These are phyloP conservation scores for Danio tinwini DNA, from an alignment of 2,797 vertebrate species.

Conservation along the genomic window DNA sequence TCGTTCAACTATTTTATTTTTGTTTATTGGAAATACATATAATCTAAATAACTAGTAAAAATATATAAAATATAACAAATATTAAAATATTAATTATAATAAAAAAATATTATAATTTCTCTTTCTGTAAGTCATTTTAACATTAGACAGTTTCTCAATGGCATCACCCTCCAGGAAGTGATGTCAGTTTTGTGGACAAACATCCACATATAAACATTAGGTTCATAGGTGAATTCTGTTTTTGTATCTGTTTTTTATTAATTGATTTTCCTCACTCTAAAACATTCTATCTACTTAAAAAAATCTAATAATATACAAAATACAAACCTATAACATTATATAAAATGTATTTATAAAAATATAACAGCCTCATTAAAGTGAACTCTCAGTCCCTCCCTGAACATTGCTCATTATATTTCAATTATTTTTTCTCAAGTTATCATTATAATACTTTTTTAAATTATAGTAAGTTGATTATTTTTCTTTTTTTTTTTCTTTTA, in stretches of 20 bases:
- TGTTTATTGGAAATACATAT: not conserved
- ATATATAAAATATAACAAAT: too few relatives aligned
- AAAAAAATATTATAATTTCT: not conserved
- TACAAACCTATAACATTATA: not conserved
- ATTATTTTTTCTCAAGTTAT: not conserved
- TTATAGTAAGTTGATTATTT: not conserved
- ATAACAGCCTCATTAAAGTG: not conserved
- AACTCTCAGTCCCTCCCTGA: too few relatives aligned
- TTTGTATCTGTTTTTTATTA: too few relatives aligned
- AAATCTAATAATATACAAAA: too few relatives aligned
- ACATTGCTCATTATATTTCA: too few relatives aligned
- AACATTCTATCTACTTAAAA: too few relatives aligned
- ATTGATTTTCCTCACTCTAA: not conserved
- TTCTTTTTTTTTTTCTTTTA: not conserved
- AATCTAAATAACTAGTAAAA: too few relatives aligned
- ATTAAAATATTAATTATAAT: too few relatives aligned
- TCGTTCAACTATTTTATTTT: not conserved
- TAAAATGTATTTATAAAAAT: not conserved
- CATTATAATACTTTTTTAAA: not conserved
- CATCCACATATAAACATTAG: not conserved
- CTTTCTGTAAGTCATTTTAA: not conserved
- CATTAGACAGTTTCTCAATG: not conserved
- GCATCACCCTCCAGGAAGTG: not conserved
- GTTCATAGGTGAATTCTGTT: not conserved
- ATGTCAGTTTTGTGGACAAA: not conserved